Base-by-base conservation (phyloP, 2,888 invertebrate genomes). In the Tenthredo notha region DNA sequence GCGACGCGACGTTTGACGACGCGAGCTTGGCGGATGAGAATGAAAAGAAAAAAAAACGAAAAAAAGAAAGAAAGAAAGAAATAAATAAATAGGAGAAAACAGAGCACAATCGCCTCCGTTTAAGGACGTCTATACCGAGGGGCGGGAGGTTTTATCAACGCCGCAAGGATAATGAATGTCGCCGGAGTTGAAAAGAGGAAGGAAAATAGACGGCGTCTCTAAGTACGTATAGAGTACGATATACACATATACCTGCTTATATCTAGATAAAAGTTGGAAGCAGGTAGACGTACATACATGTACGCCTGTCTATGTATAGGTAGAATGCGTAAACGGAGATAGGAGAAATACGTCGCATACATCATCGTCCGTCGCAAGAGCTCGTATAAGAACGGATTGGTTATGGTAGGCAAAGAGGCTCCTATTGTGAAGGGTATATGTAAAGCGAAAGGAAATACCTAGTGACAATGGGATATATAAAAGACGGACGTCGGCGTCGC, bases 381-480 rank as follows among this genome's bases (percentile, higher is more conserved):
- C 21, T 83, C 83, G 83, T 83, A 83, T 89, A 87, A 89, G 86
- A 88, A 87, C 85, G 89, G 77, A 89, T 89, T 89, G 88, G 88
- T 87, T 87, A 87, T 86, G 87, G 86, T 88, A 87, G 87, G 87
- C 87, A 86, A 87, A 86, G 86, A 86, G 89, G 86, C 85, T 85
- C 65, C 86, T 87, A 88, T 89, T 89, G 89, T 89, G 50, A 78
- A 37, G 82, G 85, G 85, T 83, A 87, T 88, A 87, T 88, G 87
- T 87, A 86, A 88, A 87, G 86, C 85, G 86, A 85, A 87, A 87
- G 87, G 86, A 89, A 89, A 87, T 88, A 87, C 86, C 86, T 89
- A 50, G 61, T 87, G 89, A 89, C 89, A 89, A 89, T 89, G 84
- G 85, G 87, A 47, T 58, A 33, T 65, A 83, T 54, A 87, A 85